Evolutionary conservation across 2,113 vertebrate species (phyloP), one percentile per base, ranked within the genome.

Genomic region (Tamias sibiricus): DNA sequence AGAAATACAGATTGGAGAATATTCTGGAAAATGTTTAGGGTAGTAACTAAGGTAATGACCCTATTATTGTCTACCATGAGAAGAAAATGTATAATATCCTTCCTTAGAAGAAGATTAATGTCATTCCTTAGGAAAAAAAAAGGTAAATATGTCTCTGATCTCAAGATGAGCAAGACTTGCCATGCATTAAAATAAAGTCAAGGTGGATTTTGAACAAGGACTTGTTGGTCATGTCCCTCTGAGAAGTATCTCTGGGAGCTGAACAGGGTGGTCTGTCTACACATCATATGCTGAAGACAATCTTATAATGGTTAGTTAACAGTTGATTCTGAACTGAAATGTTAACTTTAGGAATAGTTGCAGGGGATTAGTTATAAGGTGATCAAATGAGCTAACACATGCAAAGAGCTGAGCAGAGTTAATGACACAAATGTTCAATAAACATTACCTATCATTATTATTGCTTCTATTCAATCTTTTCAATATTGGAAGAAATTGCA

Each of bases 401-500:
- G 22, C 26, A 16, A 83, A 87, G 17, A n/a, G 16, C 49, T n/a
- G 16, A 88, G 13, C 22, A 91, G 57, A 94, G 32, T 66, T 66
- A 71, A 80, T 8, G 22, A 76, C 30, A 80, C 12, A 13, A 83
- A 69, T 22, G 6, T 52, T 81, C 4, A 22, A 30, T 90, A 52
- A 89, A 7, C 40, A 26, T 49, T 79, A 72, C 22, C 35, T 69
- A 10, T 22, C 68, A 88, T 88, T 84, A 88, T 88, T 84, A 68
- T 26, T 75, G 22, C 35, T 75, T 74, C 42, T 42, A 52, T 11
- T 19, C 47, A 72, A 71, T 37, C 62, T 79, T 72, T 86, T 54
- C 52, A 87, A n/a, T 47, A 72, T 24, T 24, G 1, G 12, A 72
- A 79, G 44, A 91, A 91, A 82, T 49, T 19, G 0, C 32, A 76